Evolutionary conservation across 2,888 invertebrate species (phyloP), one percentile per base, ranked within the genome.

Genomic region (Norana najaformis): DNA sequence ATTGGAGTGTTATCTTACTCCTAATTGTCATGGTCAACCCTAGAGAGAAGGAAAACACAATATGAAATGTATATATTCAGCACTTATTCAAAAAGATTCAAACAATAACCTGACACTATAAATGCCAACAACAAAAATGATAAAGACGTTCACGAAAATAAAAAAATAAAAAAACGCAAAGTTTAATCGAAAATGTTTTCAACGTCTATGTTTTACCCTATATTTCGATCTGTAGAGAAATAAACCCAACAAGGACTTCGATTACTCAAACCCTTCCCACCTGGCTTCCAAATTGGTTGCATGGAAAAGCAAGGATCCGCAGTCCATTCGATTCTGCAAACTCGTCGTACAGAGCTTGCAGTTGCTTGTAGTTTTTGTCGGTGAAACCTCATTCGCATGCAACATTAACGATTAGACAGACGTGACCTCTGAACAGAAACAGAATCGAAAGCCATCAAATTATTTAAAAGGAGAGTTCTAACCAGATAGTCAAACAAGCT

Each of bases 301-400:
- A 97, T 5, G 97, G 97, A 95, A 98, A 98, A 30, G 96, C 97
- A 89, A 97, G 95, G 93, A 98, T 97, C 92, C 96, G 95, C 82
- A 97, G 95, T 91, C 97, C 95, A 95, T 97, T 96, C 91, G 96
- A 96, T 93, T 97, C 97, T 88, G 96, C 95, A 92, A 94, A 93
- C 94, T 96, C 96, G 91, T 96, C 96, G 94, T 97, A 96, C 92
- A 98, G 94, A 91, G 96, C 95, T 92, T 96, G 97, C 90, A 98
- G 95, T 94, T 97, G 96, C 91, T 96, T 96, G 95, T 98, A 98
- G 95, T 97, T 97, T 91, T 96, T 96, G 92, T 96, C 96, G 0
- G 97, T 97, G 90, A 97, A 95, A 0, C 97, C 97, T 95, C 98
- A 98, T 93, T 97, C 96, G 3, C 97, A 97, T 0, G 98, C 98